phyloP scores from a whole-genome alignment of 2,888 invertebrate genomes.

The Dasysyrphus tricinctus region DNA sequence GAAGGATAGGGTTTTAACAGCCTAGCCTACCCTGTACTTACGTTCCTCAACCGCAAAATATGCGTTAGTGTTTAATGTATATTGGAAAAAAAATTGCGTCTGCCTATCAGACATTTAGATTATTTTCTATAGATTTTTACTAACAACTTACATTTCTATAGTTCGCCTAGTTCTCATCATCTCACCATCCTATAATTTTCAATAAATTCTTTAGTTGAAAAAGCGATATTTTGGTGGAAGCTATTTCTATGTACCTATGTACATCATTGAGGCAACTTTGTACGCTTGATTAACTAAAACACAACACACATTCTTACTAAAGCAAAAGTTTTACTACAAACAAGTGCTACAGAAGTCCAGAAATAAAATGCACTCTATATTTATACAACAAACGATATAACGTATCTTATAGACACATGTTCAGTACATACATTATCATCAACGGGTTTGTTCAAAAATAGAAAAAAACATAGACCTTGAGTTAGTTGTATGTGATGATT shows the following conservation, averaged over 20 bases:
- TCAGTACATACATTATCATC: neutral
- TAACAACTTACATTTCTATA: no score
- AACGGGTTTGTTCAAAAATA: constrained; percentile 22
- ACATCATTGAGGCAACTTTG: neutral
- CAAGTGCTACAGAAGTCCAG: constrained; percentile 18
- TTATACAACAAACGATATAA: neutral
- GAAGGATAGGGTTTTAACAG: no score
- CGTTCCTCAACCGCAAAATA: no score
- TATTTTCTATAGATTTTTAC: no score
- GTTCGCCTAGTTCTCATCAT: neutral
- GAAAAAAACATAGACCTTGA: constrained; percentile 13
- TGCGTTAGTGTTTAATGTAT: no score
- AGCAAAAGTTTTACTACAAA: constrained; percentile 1
- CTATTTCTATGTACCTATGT: no score
- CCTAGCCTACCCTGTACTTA: no score
- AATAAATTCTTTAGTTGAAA: neutral
- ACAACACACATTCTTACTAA: neutral
- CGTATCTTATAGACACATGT: neutral
- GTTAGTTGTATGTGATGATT: neutral
- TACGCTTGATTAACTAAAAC: neutral
- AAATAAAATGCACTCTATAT: constrained; percentile 25
- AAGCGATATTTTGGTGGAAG: neutral
- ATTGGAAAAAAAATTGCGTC: no score
- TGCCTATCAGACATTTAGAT: no score
- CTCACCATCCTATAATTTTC: neutral